These are phyloP conservation scores for Argyrosomus japonicus DNA, from an alignment of 2,113 vertebrate genomes.

Conservation along the genomic window DNA sequence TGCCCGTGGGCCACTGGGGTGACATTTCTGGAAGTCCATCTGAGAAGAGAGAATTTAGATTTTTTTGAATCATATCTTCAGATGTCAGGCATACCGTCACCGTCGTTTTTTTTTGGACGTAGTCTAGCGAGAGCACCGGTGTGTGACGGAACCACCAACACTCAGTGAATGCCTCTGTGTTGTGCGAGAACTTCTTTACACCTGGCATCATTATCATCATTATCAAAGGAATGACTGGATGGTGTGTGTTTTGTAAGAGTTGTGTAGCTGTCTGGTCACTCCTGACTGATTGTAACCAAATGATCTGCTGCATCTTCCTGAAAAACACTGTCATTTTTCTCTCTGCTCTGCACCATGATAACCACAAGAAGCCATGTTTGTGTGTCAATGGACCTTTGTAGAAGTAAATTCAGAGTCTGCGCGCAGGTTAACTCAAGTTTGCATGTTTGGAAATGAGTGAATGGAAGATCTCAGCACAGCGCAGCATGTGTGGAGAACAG, in stretches of 20 bases:
- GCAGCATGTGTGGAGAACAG: neutral
- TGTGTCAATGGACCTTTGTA: neutral
- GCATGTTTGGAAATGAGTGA: neutral
- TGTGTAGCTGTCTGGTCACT: constrained; percentile 23
- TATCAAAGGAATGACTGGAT: neutral
- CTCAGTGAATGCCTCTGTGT: constrained; percentile 13
- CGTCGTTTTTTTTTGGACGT: neutral
- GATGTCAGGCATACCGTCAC: too few relatives aligned
- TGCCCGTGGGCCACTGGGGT: constrained; percentile 1
- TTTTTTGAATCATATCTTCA: too few relatives aligned
- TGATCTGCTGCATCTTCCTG: neutral
- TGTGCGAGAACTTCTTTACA: neutral
- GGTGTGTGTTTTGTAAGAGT: neutral
- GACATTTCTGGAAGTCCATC: neutral
- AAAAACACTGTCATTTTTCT: neutral
- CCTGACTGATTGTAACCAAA: constrained; percentile 30
- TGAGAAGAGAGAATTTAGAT: too few relatives aligned
- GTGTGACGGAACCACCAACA: neutral
- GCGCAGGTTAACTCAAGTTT: neutral
- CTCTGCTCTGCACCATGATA: neutral
- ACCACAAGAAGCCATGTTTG: neutral
- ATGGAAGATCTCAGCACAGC: neutral
- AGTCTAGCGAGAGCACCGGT: neutral
- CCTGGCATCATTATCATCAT: constrained; percentile 1
- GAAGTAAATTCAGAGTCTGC: neutral